A percentile compares a stretch with the other conserved stretches of the same genome.
phyloP scores from a whole-genome alignment of 2,888 invertebrate genomes.

The Lithophane ornitopus region DNA sequence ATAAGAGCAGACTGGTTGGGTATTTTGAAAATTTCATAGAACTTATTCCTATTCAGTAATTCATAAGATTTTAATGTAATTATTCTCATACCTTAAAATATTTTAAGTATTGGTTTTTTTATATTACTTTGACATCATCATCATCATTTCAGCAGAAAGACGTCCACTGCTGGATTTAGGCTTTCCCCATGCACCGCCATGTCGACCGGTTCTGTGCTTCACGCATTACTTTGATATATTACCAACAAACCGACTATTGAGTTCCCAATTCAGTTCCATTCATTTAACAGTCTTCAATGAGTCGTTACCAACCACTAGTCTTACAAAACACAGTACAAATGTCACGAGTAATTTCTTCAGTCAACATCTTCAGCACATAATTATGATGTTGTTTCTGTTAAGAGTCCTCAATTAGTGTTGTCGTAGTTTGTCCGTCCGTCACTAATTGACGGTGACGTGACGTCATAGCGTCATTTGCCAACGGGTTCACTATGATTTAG shows the following conservation, averaged over 20 bases:
- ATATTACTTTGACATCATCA: neutral
- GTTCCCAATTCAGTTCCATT: neutral
- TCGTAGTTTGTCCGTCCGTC: conserved; percentile 46
- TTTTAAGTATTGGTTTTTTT: neutral
- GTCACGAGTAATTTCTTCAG: conserved; percentile 57
- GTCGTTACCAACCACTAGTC: conserved; percentile 31
- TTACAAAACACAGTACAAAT: conserved; percentile 42
- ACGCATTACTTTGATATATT: neutral
- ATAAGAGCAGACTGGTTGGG: neutral
- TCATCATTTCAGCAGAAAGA: no score
- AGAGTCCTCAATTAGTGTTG: conserved; percentile 59
- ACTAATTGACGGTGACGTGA: conserved; percentile 73
- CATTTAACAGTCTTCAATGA: conserved; percentile 13
- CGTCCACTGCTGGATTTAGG: no score
- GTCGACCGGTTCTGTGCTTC: no score
- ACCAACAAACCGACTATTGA: no score
- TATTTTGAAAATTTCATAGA: neutral
- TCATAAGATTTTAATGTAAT: neutral
- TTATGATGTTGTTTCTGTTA: conserved; percentile 53
- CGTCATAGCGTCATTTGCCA: conserved; percentile 38
- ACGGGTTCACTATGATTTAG: conserved; percentile 52
- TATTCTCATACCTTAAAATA: neutral
- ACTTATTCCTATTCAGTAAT: neutral
- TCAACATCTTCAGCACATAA: conserved; percentile 48
- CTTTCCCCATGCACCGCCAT: no score